phyloP scores from a whole-genome alignment of 2,888 invertebrate genomes.

The Agonum fuliginosum region DNA sequence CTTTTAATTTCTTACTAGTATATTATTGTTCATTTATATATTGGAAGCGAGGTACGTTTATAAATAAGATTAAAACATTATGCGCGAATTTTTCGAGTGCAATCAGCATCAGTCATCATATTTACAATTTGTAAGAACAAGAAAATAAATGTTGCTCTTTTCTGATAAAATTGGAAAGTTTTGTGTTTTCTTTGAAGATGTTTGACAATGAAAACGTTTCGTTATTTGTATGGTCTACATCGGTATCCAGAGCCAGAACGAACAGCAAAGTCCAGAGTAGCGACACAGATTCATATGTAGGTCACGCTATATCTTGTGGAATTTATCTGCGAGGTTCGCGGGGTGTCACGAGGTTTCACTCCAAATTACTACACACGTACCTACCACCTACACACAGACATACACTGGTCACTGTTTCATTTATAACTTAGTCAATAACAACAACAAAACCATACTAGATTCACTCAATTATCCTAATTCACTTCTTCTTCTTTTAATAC shows the following conservation, averaged over 20 bases:
- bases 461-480: too few relatives aligned
- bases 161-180: slow-evolving; percentile 15
- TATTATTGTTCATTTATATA: too few relatives aligned
- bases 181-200: slow-evolving; percentile 20
- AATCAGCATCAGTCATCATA: too few relatives aligned
- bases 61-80: too few relatives aligned
- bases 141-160: not conserved
- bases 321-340: slow-evolving; percentile 36
- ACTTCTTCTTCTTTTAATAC: too few relatives aligned
- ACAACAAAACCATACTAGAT: too few relatives aligned
- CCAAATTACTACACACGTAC: slow-evolving; percentile 9
- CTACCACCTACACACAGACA: too few relatives aligned
- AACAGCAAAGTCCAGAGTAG: not conserved
- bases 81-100: too few relatives aligned
- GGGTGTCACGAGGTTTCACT: too few relatives aligned
- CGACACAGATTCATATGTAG: slow-evolving; percentile 31
- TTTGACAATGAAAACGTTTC: slow-evolving; percentile 3
- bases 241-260: not conserved
- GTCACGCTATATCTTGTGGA: slow-evolving; percentile 37
- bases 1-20: too few relatives aligned
- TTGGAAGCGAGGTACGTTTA: too few relatives aligned
- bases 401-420: not conserved
- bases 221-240: not conserved
- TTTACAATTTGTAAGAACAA: slow-evolving; percentile 6
- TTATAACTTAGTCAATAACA: not conserved